Evolutionary conservation across 2,113 vertebrate genomes (phyloP), one percentile per base, ranked within the genome.

Genomic region (Ceyx melanurus): DNA sequence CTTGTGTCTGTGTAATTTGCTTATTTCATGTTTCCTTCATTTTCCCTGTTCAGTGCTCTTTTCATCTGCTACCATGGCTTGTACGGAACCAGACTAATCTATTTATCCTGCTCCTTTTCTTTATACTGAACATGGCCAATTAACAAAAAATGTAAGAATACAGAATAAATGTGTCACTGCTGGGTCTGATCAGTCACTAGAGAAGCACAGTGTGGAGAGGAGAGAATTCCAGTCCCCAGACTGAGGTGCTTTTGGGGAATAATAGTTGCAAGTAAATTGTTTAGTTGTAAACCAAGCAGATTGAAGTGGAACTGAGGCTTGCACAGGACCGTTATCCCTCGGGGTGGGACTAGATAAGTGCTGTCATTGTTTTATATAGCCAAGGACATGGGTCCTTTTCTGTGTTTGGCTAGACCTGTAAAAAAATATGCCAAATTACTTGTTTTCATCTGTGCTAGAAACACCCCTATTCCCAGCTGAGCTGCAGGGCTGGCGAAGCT

Each of bases 1-100:
- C 81, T 91, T 53, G 8, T 92, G 22, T 91, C 89, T 91, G 75
- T 82, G 50, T 93, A 93, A 94, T 88, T 82, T 92, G 82, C 95
- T 94, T 92, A 89, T 93, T 94, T 92, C 78, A 35, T 56, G 28
- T 94, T 93, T 90, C 50, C 82, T 92, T 93, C 91, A 17, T 86
- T 93, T 93, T 93, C 75, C 29, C 20, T 46, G 20, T 54, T 91
- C 82, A 31, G 2, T 73, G 67, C 46, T 94, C 71, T 92, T 94
- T 93, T 95, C 67, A 84, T 95, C 71, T 96, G 88, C 80, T 61
- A 75, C 72, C 57, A 28, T 3, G 22, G 46, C 53, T 79, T 78
- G 77, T 84, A 37, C 3, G 1, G 83, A 89, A 65, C 61, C 77
- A 48, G 29, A 25, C 35, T 92, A 87, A 94, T 95, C 66, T 93